These are phyloP conservation scores for Hydrocynus forskahlii DNA, from an alignment of 2,797 vertebrate species.

Conservation along the genomic window DNA sequence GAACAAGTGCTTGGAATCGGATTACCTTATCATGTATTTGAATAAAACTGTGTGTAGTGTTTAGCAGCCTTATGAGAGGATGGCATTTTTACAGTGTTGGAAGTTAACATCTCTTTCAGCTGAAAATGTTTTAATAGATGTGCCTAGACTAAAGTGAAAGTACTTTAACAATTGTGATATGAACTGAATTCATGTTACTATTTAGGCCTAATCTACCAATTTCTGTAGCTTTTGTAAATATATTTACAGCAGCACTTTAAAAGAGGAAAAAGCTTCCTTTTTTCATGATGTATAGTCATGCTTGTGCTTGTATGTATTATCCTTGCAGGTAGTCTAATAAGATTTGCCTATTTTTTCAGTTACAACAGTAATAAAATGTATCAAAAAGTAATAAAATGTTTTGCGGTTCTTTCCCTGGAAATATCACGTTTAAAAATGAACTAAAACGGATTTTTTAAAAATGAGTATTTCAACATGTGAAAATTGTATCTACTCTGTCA, in stretches of 20 bases:
- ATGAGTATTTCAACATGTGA: too few relatives aligned
- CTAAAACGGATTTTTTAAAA: too few relatives aligned
- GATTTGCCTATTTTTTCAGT: neutral
- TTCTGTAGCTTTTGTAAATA: constrained; percentile 8
- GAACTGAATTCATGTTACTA: neutral
- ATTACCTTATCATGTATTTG: neutral
- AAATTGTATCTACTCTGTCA: too few relatives aligned
- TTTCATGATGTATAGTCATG: neutral
- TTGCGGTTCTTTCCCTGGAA: too few relatives aligned
- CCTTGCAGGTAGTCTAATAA: neutral
- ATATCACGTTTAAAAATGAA: too few relatives aligned
- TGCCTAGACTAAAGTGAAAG: neutral
- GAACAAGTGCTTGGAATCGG: neutral
- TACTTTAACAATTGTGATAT: neutral
- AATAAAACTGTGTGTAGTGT: neutral
- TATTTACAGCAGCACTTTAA: constrained; percentile 23
- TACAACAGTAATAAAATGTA: neutral
- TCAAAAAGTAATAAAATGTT: neutral
- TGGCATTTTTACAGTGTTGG: neutral
- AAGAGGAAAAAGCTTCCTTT: neutral
- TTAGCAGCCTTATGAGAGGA: neutral
- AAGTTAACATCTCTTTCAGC: neutral
- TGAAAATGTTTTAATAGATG: neutral
- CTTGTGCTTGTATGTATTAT: neutral
- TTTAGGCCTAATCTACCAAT: neutral